These are phyloP conservation scores for Drosophila phalerata DNA, from an alignment of 2,888 invertebrate genomes.

Conservation along the genomic window DNA sequence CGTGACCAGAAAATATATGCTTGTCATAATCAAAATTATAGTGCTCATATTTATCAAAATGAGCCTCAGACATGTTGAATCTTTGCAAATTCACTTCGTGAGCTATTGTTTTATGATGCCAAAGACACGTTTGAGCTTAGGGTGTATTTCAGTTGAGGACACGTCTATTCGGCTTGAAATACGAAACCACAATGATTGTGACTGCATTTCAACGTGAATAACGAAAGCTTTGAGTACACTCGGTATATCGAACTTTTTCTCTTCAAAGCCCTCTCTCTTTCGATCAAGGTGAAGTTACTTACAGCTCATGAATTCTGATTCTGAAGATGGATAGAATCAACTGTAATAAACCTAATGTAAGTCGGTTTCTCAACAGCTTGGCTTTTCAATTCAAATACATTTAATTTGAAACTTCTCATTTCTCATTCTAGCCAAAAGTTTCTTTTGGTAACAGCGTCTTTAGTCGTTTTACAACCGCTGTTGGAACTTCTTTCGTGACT, in stretches of 20 bases:
- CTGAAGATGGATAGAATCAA: not conserved
- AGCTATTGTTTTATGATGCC: constrained; percentile 89
- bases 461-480: constrained; percentile 36
- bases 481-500: not conserved
- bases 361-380: too few relatives aligned
- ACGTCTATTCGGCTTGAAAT: constrained; percentile 25
- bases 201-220: not conserved
- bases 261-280: constrained; percentile 3
- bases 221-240: constrained; percentile 43
- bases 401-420: not conserved
- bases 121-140: not conserved
- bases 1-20: constrained; percentile 93
- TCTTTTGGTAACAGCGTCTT: constrained; percentile 61
- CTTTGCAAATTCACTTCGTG: not conserved
- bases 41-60: constrained; percentile 96
- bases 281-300: constrained; percentile 16
- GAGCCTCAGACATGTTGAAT: constrained; percentile 91
- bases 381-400: too few relatives aligned
- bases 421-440: constrained; percentile 13
- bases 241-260: not conserved
- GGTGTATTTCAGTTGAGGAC: not conserved
- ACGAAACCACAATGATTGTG: constrained; percentile 25
- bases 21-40: constrained; percentile 98
- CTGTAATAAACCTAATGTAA: not conserved
- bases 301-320: not conserved